These are phyloP conservation scores for Rhabditoides inermis DNA, from an alignment of 2,888 invertebrate species.

Conservation along the genomic window DNA sequence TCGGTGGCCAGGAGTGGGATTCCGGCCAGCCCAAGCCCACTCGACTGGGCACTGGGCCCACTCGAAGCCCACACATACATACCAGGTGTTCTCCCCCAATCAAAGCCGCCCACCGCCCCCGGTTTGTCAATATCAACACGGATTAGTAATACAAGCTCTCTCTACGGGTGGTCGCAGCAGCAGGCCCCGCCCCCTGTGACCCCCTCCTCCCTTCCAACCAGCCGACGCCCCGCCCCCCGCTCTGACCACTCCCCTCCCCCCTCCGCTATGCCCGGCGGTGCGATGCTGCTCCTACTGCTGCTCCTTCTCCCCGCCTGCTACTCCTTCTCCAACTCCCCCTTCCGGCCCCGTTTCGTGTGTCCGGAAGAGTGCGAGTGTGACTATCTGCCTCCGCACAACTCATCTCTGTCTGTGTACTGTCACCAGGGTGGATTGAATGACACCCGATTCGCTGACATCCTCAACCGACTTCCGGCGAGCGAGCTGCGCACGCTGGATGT, in stretches of 20 bases:
- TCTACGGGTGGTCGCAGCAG: too few species aligned
- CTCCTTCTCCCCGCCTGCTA: slow-evolving; percentile 1
- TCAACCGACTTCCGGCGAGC: slow-evolving; percentile 32
- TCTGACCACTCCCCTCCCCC: background rate
- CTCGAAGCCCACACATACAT: too few species aligned
- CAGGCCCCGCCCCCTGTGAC: background rate
- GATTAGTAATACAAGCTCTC: too few species aligned
- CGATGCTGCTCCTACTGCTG: slow-evolving; percentile 1
- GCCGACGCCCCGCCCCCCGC: background rate
- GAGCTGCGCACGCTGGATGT: slow-evolving; percentile 49
- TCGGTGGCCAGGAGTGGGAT: too few species aligned
- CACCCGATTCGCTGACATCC: slow-evolving; percentile 31
- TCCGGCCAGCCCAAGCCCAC: too few species aligned
- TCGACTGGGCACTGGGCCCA: too few species aligned
- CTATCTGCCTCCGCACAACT: slow-evolving; percentile 13
- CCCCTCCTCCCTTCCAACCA: background rate
- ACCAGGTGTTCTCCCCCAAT: too few species aligned
- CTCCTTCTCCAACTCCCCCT: slow-evolving; percentile 3
- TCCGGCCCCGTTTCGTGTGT: slow-evolving; percentile 16
- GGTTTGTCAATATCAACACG: too few species aligned
- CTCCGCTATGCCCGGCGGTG: background rate
- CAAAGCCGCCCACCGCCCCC: too few species aligned
- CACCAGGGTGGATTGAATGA: slow-evolving; percentile 39
- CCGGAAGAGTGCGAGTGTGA: slow-evolving; percentile 42
- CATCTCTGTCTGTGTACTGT: slow-evolving; percentile 34